Percentiles rank a stretch among this genome's conserved stretches.
Conservation (phyloP, 2,113 vertebrate species). For the Bubo scandiacus region DNA sequence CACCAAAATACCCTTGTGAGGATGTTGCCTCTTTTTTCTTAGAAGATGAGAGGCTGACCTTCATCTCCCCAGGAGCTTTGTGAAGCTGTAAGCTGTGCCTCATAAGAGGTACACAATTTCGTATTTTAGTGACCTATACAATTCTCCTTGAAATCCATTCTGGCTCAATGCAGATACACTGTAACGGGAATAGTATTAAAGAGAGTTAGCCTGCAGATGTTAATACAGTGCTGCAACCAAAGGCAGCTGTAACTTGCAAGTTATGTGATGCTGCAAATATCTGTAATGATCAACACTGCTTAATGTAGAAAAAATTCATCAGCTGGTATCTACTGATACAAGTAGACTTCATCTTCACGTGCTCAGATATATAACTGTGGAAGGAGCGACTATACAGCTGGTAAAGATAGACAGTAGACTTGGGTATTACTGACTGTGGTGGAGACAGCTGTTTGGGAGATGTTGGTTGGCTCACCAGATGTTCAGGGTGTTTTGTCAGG, state of each 20-base stretch:
- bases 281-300: neutral
- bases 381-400: neutral
- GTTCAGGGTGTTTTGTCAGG: neutral
- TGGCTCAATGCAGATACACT: neutral
- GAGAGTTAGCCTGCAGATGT: neutral
- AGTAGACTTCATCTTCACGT: neutral
- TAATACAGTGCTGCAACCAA: neutral
- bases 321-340: neutral
- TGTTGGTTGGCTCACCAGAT: neutral
- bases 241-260: neutral
- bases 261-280: neutral
- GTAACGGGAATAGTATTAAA: neutral
- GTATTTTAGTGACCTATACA: neutral
- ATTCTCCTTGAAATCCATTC: neutral
- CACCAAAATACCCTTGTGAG: neutral
- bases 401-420: neutral
- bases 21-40: neutral
- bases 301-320: neutral
- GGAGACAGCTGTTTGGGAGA: neutral
- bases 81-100: neutral
- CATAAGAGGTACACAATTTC: fast-evolving
- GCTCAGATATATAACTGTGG: neutral
- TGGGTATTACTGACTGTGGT: neutral
- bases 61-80: neutral
- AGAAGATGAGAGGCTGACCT: neutral